Percentiles rank a stretch among this genome's conserved stretches.
phyloP scores from a whole-genome alignment of 2,888 invertebrate species.

The Prosopocoilus inquinatus region DNA sequence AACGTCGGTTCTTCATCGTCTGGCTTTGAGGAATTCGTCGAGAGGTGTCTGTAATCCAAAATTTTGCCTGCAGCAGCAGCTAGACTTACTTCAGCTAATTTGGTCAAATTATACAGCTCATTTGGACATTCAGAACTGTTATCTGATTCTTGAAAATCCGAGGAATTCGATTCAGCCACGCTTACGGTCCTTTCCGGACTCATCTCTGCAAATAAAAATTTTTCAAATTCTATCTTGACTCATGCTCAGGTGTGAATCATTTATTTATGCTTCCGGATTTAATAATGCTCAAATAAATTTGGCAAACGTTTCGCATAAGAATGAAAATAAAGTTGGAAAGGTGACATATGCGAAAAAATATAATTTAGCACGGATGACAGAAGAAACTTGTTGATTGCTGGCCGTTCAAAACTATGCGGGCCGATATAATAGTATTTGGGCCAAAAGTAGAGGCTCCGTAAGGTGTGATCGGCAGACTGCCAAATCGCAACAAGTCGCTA shows the following conservation, averaged over 20 bases:
- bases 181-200: constrained; percentile 50
- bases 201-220: constrained; percentile 37
- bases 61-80: constrained; percentile 62
- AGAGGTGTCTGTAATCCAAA: constrained; percentile 49
- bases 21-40: constrained; percentile 26
- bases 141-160: constrained; percentile 37
- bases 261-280: no score
- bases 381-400: neutral
- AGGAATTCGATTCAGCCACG: constrained; percentile 40
- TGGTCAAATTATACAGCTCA: constrained; percentile 72
- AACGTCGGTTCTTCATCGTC: constrained; percentile 35
- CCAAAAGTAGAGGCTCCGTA: constrained; percentile 40
- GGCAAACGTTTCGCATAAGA: no score
- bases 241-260: no score
- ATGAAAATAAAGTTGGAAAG: no score
- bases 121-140: constrained; percentile 54
- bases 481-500: constrained; percentile 47
- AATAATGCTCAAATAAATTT: no score
- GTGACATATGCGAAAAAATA: no score
- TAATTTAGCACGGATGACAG: no score
- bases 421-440: constrained; percentile 23
- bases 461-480: constrained; percentile 48
- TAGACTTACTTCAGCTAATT: constrained; percentile 70
- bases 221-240: no score
- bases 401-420: neutral